Evolutionary conservation across 2,888 invertebrate genomes (phyloP), one percentile per base, ranked within the genome.

Genomic region (Eristalis arbustorum): DNA sequence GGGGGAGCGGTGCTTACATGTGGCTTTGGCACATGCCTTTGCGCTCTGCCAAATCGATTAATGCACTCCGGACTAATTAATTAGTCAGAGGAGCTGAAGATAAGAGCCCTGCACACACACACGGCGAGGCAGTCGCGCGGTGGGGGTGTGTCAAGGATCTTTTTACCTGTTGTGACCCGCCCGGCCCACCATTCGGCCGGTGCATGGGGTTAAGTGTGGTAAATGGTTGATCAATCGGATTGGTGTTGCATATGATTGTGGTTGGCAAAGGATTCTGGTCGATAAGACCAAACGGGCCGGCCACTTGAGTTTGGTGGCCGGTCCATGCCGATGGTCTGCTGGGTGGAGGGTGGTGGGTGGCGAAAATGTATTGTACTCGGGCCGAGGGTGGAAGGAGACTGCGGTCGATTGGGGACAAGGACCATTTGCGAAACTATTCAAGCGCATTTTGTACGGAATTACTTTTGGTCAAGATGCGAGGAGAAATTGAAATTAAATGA

Each of bases 51-150:
- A 83, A 83, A 83, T 83, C 87, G 87, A 87, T 83, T 87, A 87
- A 83, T 79, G 78, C 83, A 83, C 87, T 87, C 75, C 78, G 78
- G 83, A 78, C 78, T 87, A 87, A 87, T 87, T 87, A 87, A 87
- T 87, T 87, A 87, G 87, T 68, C 75, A 83, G 68, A 67, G 83
- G 34, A 79, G 78, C 75, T 72, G 78, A 78, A 78, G 83, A 83
- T 68, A 83, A 82, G 82, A 85, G 82, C 66, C 66, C 3, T 37
- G 34, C 56, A 28, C 22, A 69, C 62, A 31, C 40, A 28, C 8
- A 64, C n/a, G n/a, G n/a, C n/a, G 11, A 68, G 34, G 25, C 34
- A 66, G 40, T 73, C 73, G 81, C 73, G 81, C 81, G 75, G 14
- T 31, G 59, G n/a, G 68, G 42, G 82, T 59, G 67, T 18, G 68